phyloP scores from a whole-genome alignment of 2,888 invertebrate species.

The Corythucha ciliata region DNA sequence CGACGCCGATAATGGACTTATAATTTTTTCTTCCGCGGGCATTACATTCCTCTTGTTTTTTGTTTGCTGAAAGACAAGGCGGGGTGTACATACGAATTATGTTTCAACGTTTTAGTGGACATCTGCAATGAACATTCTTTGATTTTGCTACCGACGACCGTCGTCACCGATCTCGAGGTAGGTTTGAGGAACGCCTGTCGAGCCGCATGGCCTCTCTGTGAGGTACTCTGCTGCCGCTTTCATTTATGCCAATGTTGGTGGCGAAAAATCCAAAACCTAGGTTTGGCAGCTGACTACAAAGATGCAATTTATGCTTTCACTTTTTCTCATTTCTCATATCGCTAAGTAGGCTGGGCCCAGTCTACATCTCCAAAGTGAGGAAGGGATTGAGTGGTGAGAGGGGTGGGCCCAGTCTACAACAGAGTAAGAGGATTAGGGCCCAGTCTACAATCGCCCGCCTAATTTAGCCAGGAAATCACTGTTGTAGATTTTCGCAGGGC shows the following conservation, averaged over 20 bases:
- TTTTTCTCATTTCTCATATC: too few species aligned
- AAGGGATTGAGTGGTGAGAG: too few species aligned
- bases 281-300: conserved; percentile 19
- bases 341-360: too few species aligned
- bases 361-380: too few species aligned
- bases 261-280: conserved; percentile 20
- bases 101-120: conserved; percentile 15
- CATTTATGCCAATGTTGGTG: conserved; percentile 24
- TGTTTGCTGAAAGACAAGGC: conserved; percentile 22
- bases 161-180: conserved; percentile 16
- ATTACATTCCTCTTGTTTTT: too few species aligned
- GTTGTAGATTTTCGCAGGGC: too few species aligned
- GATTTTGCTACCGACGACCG: conserved; percentile 11
- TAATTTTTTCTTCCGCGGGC: conserved; percentile 22
- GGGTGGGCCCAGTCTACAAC: too few species aligned
- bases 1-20: conserved; percentile 14
- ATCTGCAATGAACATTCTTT: conserved; percentile 20
- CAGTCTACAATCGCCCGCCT: too few species aligned
- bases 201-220: conserved; percentile 18
- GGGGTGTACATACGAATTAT: conserved; percentile 15
- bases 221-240: conserved; percentile 21
- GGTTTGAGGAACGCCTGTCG: conserved; percentile 12
- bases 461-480: too few species aligned
- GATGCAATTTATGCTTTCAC: too few species aligned
- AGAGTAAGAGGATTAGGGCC: too few species aligned